Conservation (phyloP, 2,888 invertebrate genomes). For the Drosophila leonis region DNA sequence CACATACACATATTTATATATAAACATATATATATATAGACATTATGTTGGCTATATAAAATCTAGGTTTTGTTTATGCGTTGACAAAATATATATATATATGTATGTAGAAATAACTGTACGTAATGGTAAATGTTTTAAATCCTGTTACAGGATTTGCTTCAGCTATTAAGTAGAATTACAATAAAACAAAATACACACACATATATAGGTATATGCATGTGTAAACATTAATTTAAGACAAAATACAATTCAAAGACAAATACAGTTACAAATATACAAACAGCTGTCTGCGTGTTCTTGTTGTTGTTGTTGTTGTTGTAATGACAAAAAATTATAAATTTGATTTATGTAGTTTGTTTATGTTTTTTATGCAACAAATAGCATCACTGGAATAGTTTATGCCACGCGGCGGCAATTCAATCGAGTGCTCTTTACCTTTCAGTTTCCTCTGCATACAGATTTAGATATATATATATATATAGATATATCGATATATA, state of each 20-base stretch:
- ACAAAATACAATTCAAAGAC: conserved; percentile 51
- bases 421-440: conserved; percentile 67
- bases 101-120: conserved; percentile 22
- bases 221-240: conserved; percentile 46
- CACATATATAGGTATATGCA: conserved; percentile 16
- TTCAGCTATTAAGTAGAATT: conserved; percentile 77
- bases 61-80: conserved; percentile 39
- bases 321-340: conserved; percentile 62
- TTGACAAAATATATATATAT: conserved; percentile 37
- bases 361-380: conserved; percentile 77
- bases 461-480: conserved; percentile 21
- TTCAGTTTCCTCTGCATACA: conserved; percentile 25
- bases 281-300: conserved; percentile 7
- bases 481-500: conserved; percentile 43
- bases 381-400: conserved; percentile 79
- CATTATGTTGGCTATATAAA: conserved; percentile 37
- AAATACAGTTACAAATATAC: conserved; percentile 42
- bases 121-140: conserved; percentile 70
- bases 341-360: conserved; percentile 73
- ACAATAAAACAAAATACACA: conserved; percentile 42
- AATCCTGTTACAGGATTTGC: conserved; percentile 83
- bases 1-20: conserved; percentile 35
- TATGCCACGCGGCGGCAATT: conserved; percentile 54
- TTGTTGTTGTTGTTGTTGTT: background rate
- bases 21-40: conserved; percentile 24